Percentiles rank a stretch among this genome's conserved stretches.
Conservation (phyloP, 2,888 invertebrate species). For the Pantelozetes paolii region DNA sequence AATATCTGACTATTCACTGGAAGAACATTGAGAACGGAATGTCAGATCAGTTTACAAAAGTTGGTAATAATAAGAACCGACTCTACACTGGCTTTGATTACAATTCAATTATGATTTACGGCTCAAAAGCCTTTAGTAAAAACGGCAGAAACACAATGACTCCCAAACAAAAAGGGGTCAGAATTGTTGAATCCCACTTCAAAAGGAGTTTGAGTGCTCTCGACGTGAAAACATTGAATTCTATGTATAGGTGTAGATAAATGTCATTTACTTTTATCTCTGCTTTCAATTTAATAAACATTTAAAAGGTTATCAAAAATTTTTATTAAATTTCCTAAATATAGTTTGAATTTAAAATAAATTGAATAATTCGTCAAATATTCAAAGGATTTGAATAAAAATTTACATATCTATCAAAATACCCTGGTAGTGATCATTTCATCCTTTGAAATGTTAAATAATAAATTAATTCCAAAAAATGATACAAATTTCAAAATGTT, state of each 20-base stretch:
- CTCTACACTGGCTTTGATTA: conserved; percentile 45
- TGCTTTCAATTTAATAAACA: no score
- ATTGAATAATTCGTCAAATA: no score
- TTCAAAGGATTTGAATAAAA: no score
- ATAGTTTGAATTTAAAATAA: no score
- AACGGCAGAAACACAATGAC: conserved; percentile 45
- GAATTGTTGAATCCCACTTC: conserved; percentile 44
- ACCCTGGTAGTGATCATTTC: no score
- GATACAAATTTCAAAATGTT: no score
- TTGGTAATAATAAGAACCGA: conserved; percentile 40
- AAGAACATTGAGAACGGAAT: conserved; percentile 45
- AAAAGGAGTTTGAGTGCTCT: conserved; percentile 43
- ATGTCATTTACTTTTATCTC: no score
- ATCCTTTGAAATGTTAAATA: no score
- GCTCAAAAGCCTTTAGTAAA: conserved; percentile 45
- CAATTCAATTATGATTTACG: conserved; percentile 48
- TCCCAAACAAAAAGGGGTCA: conserved; percentile 37
- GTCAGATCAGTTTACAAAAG: conserved; percentile 42
- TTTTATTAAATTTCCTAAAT: no score
- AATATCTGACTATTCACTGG: conserved; percentile 46
- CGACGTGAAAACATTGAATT: conserved; percentile 44
- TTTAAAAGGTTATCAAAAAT: no score
- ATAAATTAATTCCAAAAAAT: no score
- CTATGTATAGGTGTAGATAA: conserved; percentile 45
- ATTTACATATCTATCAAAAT: no score